phyloP scores from a whole-genome alignment of 2,888 invertebrate species.

The Tinea semifulvella region DNA sequence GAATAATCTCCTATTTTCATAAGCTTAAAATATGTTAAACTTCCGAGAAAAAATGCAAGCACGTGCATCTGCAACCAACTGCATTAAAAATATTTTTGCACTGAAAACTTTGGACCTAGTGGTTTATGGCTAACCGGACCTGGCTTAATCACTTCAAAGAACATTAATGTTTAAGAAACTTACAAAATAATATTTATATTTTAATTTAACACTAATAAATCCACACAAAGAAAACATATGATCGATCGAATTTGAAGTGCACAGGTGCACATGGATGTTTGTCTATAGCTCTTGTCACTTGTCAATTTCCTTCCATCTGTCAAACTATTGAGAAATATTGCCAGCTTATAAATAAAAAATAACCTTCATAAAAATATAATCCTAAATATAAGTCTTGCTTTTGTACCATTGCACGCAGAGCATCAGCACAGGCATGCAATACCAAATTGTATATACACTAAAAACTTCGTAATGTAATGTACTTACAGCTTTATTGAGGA shows the following conservation, averaged over 20 bases:
- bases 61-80: slow-evolving; percentile 12
- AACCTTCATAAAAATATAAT: too few species aligned
- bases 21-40: neutral
- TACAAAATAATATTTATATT: neutral
- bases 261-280: slow-evolving; percentile 51
- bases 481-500: too few species aligned
- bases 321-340: slow-evolving; percentile 21
- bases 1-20: neutral
- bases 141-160: neutral
- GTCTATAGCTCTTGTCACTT: slow-evolving; percentile 35
- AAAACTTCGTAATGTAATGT: too few species aligned
- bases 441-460: too few species aligned
- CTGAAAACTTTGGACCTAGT: neutral
- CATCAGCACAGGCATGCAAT: too few species aligned
- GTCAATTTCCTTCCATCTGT: slow-evolving; percentile 21
- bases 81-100: slow-evolving; percentile 2
- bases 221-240: slow-evolving; percentile 68
- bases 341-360: too few species aligned
- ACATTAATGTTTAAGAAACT: neutral
- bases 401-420: too few species aligned
- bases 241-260: slow-evolving; percentile 58
- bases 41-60: slow-evolving; percentile 7
- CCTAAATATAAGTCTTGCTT: too few species aligned
- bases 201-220: slow-evolving; percentile 34
- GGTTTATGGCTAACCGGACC: neutral